Percentiles rank a stretch among this genome's conserved stretches.
These are phyloP conservation scores for Hesperia comma DNA, from an alignment of 2,888 invertebrate species.

Conservation along the genomic window DNA sequence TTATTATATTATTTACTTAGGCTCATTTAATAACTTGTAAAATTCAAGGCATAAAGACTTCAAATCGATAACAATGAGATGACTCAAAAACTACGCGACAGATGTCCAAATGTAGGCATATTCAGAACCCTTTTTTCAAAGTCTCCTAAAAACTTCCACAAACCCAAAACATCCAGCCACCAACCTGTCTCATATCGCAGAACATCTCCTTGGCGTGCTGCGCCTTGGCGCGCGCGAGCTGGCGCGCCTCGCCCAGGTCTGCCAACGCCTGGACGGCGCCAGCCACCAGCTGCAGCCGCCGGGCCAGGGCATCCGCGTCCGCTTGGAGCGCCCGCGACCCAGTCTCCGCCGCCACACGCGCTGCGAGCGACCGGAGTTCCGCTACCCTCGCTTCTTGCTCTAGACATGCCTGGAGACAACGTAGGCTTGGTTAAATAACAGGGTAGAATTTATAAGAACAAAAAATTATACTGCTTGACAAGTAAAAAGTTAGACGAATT, in stretches of 20 bases:
- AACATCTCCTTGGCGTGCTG: slow-evolving; percentile 86
- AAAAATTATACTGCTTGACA: too few relatives aligned
- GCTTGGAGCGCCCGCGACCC: slow-evolving; percentile 89
- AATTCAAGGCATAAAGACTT: too few relatives aligned
- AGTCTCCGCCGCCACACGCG: slow-evolving; percentile 91
- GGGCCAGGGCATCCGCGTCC: slow-evolving; percentile 90
- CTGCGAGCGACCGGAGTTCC: slow-evolving; percentile 89
- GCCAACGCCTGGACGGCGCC: slow-evolving; percentile 89
- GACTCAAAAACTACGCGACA: too few relatives aligned
- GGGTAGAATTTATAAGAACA: too few relatives aligned
- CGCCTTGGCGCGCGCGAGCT: slow-evolving; percentile 82
- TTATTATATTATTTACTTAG: too few relatives aligned
- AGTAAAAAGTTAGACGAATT: too few relatives aligned
- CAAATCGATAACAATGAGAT: too few relatives aligned
- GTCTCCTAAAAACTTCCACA: too few relatives aligned
- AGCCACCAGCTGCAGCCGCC: slow-evolving; percentile 89
- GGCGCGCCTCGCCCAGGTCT: slow-evolving; percentile 89
- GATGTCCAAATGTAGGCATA: too few relatives aligned
- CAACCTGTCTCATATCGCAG: slow-evolving; percentile 90
- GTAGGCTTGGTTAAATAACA: slow-evolving; percentile 9
- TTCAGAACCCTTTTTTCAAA: too few relatives aligned
- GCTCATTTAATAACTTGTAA: too few relatives aligned
- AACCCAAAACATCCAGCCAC: slow-evolving; percentile 40
- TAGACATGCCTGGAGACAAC: slow-evolving; percentile 86
- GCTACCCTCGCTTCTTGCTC: slow-evolving; percentile 89